Percentiles rank a stretch among this genome's conserved stretches.
Evolutionary conservation across 2,113 vertebrate species (phyloP).

Genomic region (Periophthalmodon schlosseri): DNA sequence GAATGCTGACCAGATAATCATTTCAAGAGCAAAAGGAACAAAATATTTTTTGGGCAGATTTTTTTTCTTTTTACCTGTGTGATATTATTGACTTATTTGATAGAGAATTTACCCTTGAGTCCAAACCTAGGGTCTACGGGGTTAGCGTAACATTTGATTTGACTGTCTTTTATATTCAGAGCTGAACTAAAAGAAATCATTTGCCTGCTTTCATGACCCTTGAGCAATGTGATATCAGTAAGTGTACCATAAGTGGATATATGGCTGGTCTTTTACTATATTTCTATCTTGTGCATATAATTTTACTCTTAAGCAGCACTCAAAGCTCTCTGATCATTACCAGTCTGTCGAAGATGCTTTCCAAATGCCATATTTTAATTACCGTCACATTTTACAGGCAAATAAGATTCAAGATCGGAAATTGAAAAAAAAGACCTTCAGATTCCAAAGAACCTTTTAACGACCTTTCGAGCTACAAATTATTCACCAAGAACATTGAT

Average conservation of each 20-base stretch:
- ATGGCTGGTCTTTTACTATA: not conserved
- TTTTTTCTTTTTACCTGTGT: not conserved
- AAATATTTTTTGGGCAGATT: not conserved
- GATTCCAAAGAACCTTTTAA: not conserved
- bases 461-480: not conserved
- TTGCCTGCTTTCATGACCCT: not conserved
- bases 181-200: not conserved
- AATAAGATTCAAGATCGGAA: not conserved
- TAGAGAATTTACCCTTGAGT: not conserved
- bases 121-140: not conserved
- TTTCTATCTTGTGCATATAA: not conserved
- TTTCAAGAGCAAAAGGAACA: not conserved
- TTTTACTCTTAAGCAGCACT: not conserved
- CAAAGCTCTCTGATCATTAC: not conserved
- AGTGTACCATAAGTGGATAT: slow-evolving; percentile 1
- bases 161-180: not conserved
- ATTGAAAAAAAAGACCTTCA: not conserved
- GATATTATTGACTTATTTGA: not conserved
- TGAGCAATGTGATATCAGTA: not conserved
- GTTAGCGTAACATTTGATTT: not conserved
- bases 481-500: not conserved
- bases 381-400: not conserved
- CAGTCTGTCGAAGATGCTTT: not conserved
- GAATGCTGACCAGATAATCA: not conserved
- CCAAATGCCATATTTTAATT: slow-evolving; percentile 3